Base-by-base conservation (phyloP, 2,797 vertebrate species). In the Mallotus villosus region DNA sequence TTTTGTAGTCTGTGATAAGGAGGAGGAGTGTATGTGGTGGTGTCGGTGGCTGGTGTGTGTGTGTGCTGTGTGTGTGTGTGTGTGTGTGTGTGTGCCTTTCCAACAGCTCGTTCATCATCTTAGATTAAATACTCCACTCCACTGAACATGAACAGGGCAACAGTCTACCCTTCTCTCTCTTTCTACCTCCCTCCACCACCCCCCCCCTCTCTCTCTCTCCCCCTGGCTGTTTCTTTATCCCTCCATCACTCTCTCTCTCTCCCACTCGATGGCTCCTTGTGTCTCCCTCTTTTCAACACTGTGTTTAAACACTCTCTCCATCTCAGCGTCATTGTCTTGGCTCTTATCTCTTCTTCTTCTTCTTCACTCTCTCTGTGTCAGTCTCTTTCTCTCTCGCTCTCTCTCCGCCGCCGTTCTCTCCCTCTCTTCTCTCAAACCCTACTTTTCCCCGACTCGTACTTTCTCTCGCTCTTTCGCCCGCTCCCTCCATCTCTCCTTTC, bases 71-170 rank as follows among this genome's bases (percentile, higher is more conserved):
- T n/a, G n/a, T n/a, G n/a, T n/a, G n/a, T n/a, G n/a, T n/a, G n/a
- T n/a, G n/a, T n/a, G n/a, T 80, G 81, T 79, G 80, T 78, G 25
- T 66, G 49, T 64, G n/a, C 82, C 79, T 86, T 88, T 82, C 87
- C 86, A 92, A 86, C 79, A 90, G 89, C 89, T 93, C 89, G 86
- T 94, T 92, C 90, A 91, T 94, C 92, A 92, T 89, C 86, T 91
- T 89, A 90, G 92, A 94, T 94, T 92, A 93, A 93, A 94, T 91
- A 91, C 90, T 91, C 85, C 91, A 92, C 89, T 91, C 84, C 87
- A 81, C 77, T 91, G 92, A 91, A 89, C 90, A 89, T 80, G 85
- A 91, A 91, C 86, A 64, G 76, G 84, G 70, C 82, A 71, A 71
- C 81, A 81, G 74, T 87, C 83, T 83, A 74, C 84, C 83, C 84